Base-by-base conservation (phyloP, 2,888 invertebrate species). In the Cinara cedri region DNA sequence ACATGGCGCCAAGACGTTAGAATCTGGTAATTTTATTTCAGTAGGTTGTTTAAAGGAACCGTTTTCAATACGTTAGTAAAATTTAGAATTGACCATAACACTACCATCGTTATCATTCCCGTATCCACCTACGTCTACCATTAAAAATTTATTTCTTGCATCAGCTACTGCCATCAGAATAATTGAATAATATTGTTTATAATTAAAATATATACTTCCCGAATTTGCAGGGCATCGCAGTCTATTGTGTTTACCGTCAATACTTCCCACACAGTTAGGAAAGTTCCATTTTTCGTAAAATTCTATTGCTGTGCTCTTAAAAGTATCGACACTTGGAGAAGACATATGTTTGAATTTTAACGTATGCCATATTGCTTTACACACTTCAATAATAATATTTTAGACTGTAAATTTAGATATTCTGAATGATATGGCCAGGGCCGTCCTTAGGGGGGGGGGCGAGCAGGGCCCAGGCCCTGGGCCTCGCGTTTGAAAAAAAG, bases 101-200 rank as follows among this genome's bases (percentile, higher is more conserved):
- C 83, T 82, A 24, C 83, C 84, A 82, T 66, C 66, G 66, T 49
- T 84, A 75, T 84, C 83, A 82, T 84, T 81, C 49, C 83, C 84
- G 80, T 83, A 82, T 81, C 80, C 83, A 51, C 65, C 63, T 14
- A 63, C 51, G 24, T 75, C 75, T n/a, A 75, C 44, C 63, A 65
- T 75, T 42, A 65, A 63, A 63, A 75, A 75, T 63, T 34, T 65
- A 75, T 51, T 49, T 54, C 63, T 65, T 21, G n/a, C n/a, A n/a
- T n/a, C n/a, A n/a, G n/a, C n/a, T n/a, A n/a, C n/a, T n/a, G 51
- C 44, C 57, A 72, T 60, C 11, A 60, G 44, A 62, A 62, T 49
- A 57, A 60, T 63, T 11, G 55, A 72, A n/a, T 57, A 11, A 72
- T 72, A 72, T 49, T 63, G 60, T 75, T 75, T 51, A 63, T 65